Conservation (phyloP, 2,888 invertebrate species). For the Cryptophagus acutangulus region DNA sequence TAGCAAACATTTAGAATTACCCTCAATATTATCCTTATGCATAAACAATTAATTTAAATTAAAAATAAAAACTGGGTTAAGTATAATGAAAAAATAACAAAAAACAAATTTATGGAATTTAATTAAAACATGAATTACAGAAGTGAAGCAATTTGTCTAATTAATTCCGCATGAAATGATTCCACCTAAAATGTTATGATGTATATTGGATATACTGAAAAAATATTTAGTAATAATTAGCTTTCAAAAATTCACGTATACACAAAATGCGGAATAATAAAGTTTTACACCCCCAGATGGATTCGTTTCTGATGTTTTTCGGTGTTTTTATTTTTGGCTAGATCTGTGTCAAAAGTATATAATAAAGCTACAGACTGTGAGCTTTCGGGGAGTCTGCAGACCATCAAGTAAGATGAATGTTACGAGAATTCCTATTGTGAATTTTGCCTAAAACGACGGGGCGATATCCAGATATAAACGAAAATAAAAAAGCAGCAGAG, state of each 20-base stretch:
- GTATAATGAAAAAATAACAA: slow-evolving; percentile 1
- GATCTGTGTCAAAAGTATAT: slow-evolving; percentile 29
- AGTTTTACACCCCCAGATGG: slow-evolving; percentile 13
- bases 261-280: slow-evolving; percentile 16
- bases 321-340: slow-evolving; percentile 25
- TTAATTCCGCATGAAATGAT: too few species aligned
- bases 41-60: background rate
- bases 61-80: slow-evolving; percentile 1
- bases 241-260: background rate
- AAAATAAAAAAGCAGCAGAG: slow-evolving; percentile 12
- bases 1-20: too few species aligned
- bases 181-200: too few species aligned
- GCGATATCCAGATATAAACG: slow-evolving; percentile 18
- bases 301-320: slow-evolving; percentile 20
- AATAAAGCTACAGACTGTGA: slow-evolving; percentile 29
- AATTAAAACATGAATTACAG: too few species aligned
- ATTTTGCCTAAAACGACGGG: slow-evolving; percentile 24
- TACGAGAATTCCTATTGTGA: slow-evolving; percentile 25
- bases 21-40: too few species aligned
- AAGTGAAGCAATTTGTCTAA: too few species aligned
- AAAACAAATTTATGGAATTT: background rate
- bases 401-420: slow-evolving; percentile 32
- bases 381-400: slow-evolving; percentile 24
- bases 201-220: too few species aligned
- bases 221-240: background rate